These are phyloP conservation scores for Oeneis ivallda DNA, from an alignment of 2,888 invertebrate genomes.

Conservation along the genomic window DNA sequence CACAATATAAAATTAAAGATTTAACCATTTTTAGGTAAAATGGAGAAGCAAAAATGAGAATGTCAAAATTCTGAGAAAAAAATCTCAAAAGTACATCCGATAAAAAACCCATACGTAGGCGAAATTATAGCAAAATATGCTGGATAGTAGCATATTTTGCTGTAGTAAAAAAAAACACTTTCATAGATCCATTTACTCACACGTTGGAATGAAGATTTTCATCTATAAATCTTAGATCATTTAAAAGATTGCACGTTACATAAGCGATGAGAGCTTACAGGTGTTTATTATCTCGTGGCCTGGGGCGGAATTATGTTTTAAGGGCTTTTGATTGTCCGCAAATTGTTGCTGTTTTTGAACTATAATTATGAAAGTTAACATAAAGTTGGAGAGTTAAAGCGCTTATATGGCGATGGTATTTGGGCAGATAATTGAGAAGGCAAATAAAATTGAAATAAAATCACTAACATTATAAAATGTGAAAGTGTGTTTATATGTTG, in stretches of 20 bases:
- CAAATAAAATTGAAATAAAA: too few species aligned
- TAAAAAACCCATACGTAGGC: too few species aligned
- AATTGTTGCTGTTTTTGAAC: neutral
- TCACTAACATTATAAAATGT: too few species aligned
- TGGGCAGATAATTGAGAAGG: too few species aligned
- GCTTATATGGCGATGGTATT: neutral
- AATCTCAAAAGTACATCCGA: too few species aligned
- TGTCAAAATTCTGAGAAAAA: too few species aligned
- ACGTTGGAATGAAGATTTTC: conserved; percentile 18
- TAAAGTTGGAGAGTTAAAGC: conserved; percentile 5
- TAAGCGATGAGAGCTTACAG: conserved; percentile 26
- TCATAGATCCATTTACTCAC: conserved; percentile 20
- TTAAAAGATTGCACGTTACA: conserved; percentile 26
- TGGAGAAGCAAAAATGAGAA: too few species aligned
- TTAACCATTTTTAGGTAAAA: too few species aligned
- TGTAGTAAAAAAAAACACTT: conserved; percentile 10
- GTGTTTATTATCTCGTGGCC: conserved; percentile 28
- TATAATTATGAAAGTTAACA: conserved; percentile 11
- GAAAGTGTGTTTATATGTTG: too few species aligned
- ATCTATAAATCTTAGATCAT: conserved; percentile 36
- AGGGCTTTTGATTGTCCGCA: conserved; percentile 27
- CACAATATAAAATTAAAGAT: too few species aligned
- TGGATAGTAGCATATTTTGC: neutral
- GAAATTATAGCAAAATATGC: too few species aligned
- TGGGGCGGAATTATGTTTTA: conserved; percentile 20